A percentile compares a stretch with the other conserved stretches of the same genome.
Conservation (phyloP, 1,140 invertebrate genomes). For the Mizuhopecten yessoensis region DNA sequence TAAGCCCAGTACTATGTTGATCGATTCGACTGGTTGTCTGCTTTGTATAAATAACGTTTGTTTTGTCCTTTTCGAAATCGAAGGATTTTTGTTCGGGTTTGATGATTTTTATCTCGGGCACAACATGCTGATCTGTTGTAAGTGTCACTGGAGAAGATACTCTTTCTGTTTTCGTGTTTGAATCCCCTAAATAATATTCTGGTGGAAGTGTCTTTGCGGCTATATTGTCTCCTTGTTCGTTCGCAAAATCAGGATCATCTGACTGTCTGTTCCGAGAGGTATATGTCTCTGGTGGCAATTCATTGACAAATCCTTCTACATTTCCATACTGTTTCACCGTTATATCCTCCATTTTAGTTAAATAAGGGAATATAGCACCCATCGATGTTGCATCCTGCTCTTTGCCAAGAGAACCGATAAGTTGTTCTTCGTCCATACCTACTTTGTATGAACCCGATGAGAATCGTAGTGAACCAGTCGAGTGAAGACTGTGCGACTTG, state of each 20-base stretch:
- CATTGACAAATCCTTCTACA: not conserved
- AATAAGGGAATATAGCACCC: not conserved
- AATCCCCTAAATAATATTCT: not conserved
- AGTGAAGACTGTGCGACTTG: not conserved
- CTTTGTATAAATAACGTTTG: not conserved
- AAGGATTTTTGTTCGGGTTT: not conserved
- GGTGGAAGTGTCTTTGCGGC: not conserved
- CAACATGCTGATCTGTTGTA: not conserved
- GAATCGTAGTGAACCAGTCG: not conserved
- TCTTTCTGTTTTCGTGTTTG: not conserved
- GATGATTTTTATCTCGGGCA: not conserved
- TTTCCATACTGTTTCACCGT: not conserved
- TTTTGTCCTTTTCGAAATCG: not conserved
- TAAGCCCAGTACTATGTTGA: not conserved
- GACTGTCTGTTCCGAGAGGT: not conserved
- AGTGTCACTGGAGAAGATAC: not conserved
- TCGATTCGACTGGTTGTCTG: not conserved
- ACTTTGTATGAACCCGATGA: not conserved
- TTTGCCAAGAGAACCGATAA: not conserved
- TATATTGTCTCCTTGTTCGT: not conserved
- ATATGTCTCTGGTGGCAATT: not conserved
- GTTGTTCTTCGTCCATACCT: not conserved
- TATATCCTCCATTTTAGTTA: not conserved
- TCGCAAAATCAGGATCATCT: not conserved
- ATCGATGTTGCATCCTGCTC: not conserved